A percentile compares a stretch with the other conserved stretches of the same genome.
These are phyloP conservation scores for Pseudochirops cupreus DNA, from an alignment of 2,797 vertebrate genomes.

Conservation along the genomic window DNA sequence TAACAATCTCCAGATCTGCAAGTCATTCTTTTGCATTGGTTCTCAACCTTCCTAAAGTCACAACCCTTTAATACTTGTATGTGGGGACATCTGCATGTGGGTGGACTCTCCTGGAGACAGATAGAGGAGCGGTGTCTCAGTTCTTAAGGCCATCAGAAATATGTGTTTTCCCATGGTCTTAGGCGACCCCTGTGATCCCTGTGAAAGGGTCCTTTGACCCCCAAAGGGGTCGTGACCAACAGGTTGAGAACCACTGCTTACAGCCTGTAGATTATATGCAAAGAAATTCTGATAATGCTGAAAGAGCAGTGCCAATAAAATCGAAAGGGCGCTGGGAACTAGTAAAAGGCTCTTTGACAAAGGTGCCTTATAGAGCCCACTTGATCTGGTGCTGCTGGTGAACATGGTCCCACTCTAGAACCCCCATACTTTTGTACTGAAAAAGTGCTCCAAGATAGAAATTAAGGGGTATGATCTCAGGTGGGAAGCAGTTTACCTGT, in stretches of 20 bases:
- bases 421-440: neutral
- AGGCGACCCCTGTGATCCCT: too few species aligned
- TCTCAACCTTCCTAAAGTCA: too few species aligned
- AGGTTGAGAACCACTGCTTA: conserved; percentile 69
- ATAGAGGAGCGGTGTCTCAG: too few species aligned
- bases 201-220: too few species aligned
- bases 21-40: neutral
- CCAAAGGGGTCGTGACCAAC: too few species aligned
- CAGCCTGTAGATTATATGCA: conserved; percentile 91
- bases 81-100: too few species aligned
- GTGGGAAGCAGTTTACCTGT: neutral
- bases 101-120: too few species aligned
- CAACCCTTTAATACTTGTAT: too few species aligned
- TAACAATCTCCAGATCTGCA: conserved; percentile 93
- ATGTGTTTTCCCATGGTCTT: too few species aligned
- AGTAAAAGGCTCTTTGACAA: conserved; percentile 95
- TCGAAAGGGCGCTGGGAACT: conserved; percentile 91
- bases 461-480: neutral
- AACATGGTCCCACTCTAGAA: too few species aligned
- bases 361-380: conserved; percentile 90
- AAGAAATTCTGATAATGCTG: conserved; percentile 95
- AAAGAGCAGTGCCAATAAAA: conserved; percentile 91
- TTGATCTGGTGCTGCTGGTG: too few species aligned
- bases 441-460: neutral
- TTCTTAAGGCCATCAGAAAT: too few species aligned